Conservation (phyloP, 92 coral and sea anemone species). For the Siderastrea siderea region DNA sequence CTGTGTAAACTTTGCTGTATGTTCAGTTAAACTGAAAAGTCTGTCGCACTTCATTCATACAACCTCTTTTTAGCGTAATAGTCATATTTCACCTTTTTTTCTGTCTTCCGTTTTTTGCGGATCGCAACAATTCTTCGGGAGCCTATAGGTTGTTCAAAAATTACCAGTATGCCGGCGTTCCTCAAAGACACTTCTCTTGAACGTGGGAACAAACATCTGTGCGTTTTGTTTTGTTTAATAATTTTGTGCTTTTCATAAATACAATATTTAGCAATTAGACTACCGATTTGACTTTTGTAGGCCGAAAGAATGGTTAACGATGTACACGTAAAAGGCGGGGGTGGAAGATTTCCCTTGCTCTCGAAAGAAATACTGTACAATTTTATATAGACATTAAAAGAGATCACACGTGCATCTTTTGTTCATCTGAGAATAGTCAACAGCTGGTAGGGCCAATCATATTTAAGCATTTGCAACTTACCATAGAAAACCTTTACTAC, state of each 20-base stretch:
- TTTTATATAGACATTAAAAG: no score
- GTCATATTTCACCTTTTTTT: background rate
- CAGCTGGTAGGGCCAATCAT: no score
- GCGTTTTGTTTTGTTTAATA: background rate
- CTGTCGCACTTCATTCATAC: background rate
- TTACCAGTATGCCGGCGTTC: background rate
- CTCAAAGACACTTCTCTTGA: background rate
- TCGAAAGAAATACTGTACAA: no score
- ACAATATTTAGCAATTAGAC: slow-evolving; percentile 13
- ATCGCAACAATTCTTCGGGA: background rate
- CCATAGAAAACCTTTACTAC: no score
- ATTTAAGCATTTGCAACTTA: no score
- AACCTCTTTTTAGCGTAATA: background rate
- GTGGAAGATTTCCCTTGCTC: no score
- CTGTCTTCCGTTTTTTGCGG: background rate
- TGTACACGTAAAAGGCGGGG: no score
- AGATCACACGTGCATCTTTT: no score
- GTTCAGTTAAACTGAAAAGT: background rate
- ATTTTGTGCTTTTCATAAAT: background rate
- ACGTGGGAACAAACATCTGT: slow-evolving; percentile 10
- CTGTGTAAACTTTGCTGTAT: background rate
- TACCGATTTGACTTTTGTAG: background rate
- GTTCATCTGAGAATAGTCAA: no score
- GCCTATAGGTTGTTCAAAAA: background rate
- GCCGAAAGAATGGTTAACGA: no score